Base-by-base conservation (phyloP, 2,797 vertebrate species). In the Peromyscus nudipes region DNA sequence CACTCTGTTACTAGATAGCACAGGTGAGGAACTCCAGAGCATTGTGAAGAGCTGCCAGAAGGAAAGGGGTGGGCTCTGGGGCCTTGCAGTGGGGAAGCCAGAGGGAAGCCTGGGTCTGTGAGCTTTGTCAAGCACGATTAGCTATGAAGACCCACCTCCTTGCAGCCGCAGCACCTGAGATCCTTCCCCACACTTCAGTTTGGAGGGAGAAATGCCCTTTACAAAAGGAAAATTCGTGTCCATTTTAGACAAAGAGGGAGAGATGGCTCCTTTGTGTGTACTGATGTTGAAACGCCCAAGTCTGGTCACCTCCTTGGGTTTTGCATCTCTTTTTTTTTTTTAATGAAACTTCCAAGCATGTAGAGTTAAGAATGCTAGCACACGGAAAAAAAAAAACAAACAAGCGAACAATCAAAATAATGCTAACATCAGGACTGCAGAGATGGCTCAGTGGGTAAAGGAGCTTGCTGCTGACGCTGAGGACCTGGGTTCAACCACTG, bases 181-280 rank as follows among this genome's bases (percentile, higher is more conserved):
- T 62, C 43, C 60, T 25, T 55, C n/a, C 25, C 17, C 25, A 46
- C 37, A 85, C 10, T 64, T 82, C 34, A 37, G 29, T 21, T 2
- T 11, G 1, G 9, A 69, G 29, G 29, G 85, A 27, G 49, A 89
- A 43, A 37, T 89, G 75, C 90, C 52, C 60, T 89, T 43, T 40
- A 37, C 6, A 12, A 25, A 55, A 40, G 64, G 57, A 46, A 77
- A n/a, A 52, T 85, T 31, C 76, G 31, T 69, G 65, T 25, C 27
- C 73, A 17, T 92, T 93, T 89, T 65, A 62, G 69, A 88, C 67
- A 86, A 91, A 52, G 21, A 34, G 71, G 83, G 81, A n/a, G 40
- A 65, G 11, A 29, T 11, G 16, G 65, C 27, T 49, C 25, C 65
- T 92, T 46, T n/a, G 1, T 37, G 37, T n/a, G 77, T 71, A 29